Base-by-base conservation (phyloP, 2,797 vertebrate species). In the Pangasius mekongensis region DNA sequence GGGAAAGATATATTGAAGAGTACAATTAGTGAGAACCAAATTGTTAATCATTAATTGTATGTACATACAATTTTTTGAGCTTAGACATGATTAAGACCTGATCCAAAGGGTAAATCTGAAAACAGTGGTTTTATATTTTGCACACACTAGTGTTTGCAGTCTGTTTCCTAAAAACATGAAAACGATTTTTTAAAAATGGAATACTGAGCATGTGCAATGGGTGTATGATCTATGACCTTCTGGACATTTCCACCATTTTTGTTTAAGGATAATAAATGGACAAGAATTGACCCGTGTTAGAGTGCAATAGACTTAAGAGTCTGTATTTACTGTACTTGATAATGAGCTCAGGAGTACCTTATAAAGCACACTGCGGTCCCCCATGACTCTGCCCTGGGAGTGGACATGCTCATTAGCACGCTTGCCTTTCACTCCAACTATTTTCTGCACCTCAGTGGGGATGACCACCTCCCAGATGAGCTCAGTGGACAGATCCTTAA, bases 341-440 rank as follows among this genome's bases (percentile, higher is more conserved):
- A 49, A 14, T 7, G 6, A 56, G 62, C 24, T 71, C 1, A 74
- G 60, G 18, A 85, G 24, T 87, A 99, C 99, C 98, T 99, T 99
- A 84, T 99, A 99, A 43, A 99, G 98, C 77, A 99, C 99, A 0
- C 98, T 99, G 54, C 99, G 98, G 91, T 99, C 99, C 0, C 99
- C 99, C 98, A 99, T 99, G 52, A 99, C 98, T 0, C 99, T 96
- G 87, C 99, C 99, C 93, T 99, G 99, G 0, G 99, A 99, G 90
- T 99, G 99, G 30, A 99, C 99, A 0, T 99, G 98, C 92, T 99
- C 99, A 0, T 96, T 99, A 88, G 96, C 95, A 69, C 97, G 96
- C 90, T 99, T 99, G 81, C 98, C 98, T 93, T 98, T 98, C 90
- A 99, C 97, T 0, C 91, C 90, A 77, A 98, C 96, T 0, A 99